These are phyloP conservation scores for Cervus canadensis DNA, from an alignment of 2,113 vertebrate genomes.

Conservation along the genomic window DNA sequence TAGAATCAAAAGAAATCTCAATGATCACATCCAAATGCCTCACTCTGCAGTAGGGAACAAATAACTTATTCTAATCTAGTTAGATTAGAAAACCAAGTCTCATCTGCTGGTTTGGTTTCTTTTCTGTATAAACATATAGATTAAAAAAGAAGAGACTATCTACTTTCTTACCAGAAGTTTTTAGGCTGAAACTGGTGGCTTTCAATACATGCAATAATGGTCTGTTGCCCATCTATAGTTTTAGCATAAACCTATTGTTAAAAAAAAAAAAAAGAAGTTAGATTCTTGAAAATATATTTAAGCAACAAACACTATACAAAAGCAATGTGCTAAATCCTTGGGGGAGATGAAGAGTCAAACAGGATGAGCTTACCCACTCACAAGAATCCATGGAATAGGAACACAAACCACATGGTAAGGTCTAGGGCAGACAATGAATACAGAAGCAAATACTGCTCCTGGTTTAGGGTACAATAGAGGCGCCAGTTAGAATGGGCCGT, in stretches of 20 bases:
- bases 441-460: background rate
- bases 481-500: background rate
- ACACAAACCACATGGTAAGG: background rate
- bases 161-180: slow-evolving; percentile 93
- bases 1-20: background rate
- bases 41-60: slow-evolving; percentile 13
- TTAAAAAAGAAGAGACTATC: slow-evolving; percentile 35
- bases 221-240: slow-evolving; percentile 96
- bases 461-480: background rate
- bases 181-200: slow-evolving; percentile 97
- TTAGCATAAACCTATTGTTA: slow-evolving; percentile 93
- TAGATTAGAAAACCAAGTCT: background rate
- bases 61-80: slow-evolving; percentile 20
- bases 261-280: slow-evolving; percentile 55
- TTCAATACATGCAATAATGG: slow-evolving; percentile 96
- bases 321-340: background rate
- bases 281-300: slow-evolving; percentile 41
- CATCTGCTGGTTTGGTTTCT: background rate
- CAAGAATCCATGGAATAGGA: background rate
- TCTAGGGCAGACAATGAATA: background rate
- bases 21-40: background rate
- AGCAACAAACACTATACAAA: background rate
- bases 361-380: background rate
- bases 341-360: background rate
- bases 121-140: slow-evolving; percentile 3